A percentile compares a stretch with the other conserved stretches of the same genome.
phyloP scores from a whole-genome alignment of 2,113 vertebrate species.

The Myrmecophaga tridactyla region DNA sequence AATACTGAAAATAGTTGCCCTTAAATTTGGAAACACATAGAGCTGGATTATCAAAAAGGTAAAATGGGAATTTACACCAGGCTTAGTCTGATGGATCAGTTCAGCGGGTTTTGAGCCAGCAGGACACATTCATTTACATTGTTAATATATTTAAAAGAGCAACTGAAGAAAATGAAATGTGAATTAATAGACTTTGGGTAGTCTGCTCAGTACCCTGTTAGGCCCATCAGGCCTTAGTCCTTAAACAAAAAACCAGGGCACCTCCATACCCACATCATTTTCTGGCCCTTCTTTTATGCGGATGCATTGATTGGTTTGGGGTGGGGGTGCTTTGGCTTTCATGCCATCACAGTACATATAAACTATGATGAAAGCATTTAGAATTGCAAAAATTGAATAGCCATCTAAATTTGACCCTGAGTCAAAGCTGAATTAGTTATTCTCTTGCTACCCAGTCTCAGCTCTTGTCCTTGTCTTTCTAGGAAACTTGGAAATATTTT shows the following conservation, averaged over 20 bases:
- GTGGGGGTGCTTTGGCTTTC: neutral
- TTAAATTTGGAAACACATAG: neutral
- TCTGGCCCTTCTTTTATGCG: neutral
- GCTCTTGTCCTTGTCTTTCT: neutral
- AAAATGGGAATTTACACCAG: neutral
- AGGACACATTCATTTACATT: neutral
- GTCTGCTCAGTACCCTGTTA: neutral
- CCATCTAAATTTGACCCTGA: neutral
- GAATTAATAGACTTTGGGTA: neutral
- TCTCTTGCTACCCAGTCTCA: neutral
- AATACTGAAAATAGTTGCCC: neutral
- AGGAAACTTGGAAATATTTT: constrained; percentile 34
- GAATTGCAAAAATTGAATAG: neutral
- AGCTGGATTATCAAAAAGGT: neutral
- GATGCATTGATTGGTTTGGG: neutral
- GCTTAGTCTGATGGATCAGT: neutral
- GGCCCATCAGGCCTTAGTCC: neutral
- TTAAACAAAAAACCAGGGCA: neutral
- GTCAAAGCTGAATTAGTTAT: neutral
- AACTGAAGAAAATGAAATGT: neutral
- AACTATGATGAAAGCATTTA: neutral
- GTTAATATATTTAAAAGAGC: neutral
- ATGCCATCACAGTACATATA: neutral
- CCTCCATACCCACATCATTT: neutral
- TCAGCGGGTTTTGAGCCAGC: neutral